A percentile compares a stretch with the other conserved stretches of the same genome.
Evolutionary conservation across 2,113 vertebrate species (phyloP).

Genomic region (Xiphophorus hellerii): DNA sequence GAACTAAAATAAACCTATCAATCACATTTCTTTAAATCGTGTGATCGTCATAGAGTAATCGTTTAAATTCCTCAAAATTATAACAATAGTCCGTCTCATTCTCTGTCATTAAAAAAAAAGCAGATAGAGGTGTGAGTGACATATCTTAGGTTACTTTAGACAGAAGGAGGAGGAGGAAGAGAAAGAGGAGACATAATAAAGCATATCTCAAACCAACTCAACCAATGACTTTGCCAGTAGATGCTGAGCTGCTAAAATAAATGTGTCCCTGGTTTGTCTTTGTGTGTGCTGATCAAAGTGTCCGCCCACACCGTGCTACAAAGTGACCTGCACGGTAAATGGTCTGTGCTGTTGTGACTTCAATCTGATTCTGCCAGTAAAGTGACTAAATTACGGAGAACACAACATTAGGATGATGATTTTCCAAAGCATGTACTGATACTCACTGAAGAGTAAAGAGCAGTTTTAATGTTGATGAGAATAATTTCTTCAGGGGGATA

Average conservation of each 20-base stretch:
- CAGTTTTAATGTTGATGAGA: too few relatives aligned
- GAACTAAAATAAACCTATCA: too few relatives aligned
- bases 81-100: constrained; percentile 54
- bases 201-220: background rate
- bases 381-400: background rate
- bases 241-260: background rate
- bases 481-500: background rate
- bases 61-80: constrained; percentile 56
- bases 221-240: background rate
- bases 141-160: constrained; percentile 11
- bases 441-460: too few relatives aligned
- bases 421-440: background rate
- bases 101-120: constrained; percentile 18
- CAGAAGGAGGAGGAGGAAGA: background rate
- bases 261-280: background rate
- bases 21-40: constrained; percentile 15
- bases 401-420: background rate
- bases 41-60: constrained; percentile 24
- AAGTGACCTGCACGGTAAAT: background rate
- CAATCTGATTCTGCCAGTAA: background rate
- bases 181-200: background rate
- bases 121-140: constrained; percentile 40
- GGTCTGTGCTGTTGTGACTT: background rate
- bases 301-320: background rate
- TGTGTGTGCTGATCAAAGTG: background rate